Evolutionary conservation across 2,113 vertebrate species (phyloP), one percentile per base, ranked within the genome.

Genomic region (Tachycineta bicolor): DNA sequence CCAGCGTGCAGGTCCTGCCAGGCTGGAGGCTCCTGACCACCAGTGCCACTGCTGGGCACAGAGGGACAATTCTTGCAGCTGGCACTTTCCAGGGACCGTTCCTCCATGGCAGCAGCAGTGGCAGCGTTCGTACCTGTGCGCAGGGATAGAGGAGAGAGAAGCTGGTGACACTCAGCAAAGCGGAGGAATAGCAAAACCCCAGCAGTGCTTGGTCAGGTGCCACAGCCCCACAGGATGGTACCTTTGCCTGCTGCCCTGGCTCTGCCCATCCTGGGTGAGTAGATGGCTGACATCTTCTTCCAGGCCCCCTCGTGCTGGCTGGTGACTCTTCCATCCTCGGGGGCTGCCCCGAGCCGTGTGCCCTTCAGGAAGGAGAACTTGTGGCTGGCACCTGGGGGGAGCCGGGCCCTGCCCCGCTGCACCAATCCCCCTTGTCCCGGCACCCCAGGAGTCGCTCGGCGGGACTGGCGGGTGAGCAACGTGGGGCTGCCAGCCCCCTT

Each of bases 201-300:
- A 11, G 6, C 62, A 26, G 34, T 33, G 71, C 65, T 65, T 6
- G 3, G 28, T 33, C n/a, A n/a, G 37, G n/a, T 0, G 1, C 62
- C 2, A 1, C 37, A 11, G 18, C 20, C 58, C 67, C 1, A 1
- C 19, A 9, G 5, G 15, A 22, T 1, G 6, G 58, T 98, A 99
- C 99, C 99, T 99, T 98, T 98, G 60, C 94, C 89, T 1, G 44
- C 26, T 26, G 94, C 53, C 92, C 94, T 98, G 87, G 96, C 97
- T 95, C 97, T 97, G 96, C 80, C 97, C 94, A 97, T 92, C 91
- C 98, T 98, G n/a, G 99, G 98, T 1, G 98, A 99, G 88, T 98
- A 94, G 96, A 98, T 98, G 3, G 98, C 97, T 0, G 98, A 98
- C 76, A 98, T 97, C 87, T 98, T 98, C 94, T 98, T 99, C 97